Conservation (phyloP, 1,140 invertebrate species). For the Pogonomyrmex barbatus region DNA sequence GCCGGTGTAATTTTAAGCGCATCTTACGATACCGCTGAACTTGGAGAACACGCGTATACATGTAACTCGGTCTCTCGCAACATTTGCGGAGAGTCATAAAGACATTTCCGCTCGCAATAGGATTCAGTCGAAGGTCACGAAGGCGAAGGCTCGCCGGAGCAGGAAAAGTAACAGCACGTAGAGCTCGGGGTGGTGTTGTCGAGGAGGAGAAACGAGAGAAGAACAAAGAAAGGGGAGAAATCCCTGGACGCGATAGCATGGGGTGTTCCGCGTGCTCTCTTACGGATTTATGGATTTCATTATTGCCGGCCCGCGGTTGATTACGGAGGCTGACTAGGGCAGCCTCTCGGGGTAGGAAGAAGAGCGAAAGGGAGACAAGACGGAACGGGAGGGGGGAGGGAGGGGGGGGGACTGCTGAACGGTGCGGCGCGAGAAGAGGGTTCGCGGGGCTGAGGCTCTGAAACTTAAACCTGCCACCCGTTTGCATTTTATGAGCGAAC, state of each 20-base stretch:
- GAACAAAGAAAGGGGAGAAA: conserved; percentile 62
- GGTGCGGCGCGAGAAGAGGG: conserved; percentile 36
- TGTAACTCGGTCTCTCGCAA: conserved; percentile 48
- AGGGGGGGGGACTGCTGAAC: too few species aligned
- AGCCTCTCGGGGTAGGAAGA: conserved; percentile 36
- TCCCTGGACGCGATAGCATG: conserved; percentile 34
- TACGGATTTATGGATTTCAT: conserved; percentile 84
- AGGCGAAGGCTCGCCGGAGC: background rate
- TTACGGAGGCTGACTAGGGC: conserved; percentile 69
- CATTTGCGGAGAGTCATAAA: conserved; percentile 70
- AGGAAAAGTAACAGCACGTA: conserved; percentile 2
- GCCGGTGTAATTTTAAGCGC: conserved; percentile 28
- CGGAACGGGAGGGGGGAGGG: background rate
- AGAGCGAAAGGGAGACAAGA: conserved; percentile 20
- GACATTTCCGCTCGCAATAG: conserved; percentile 75
- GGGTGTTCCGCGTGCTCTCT: conserved; percentile 71
- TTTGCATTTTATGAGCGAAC: conserved; percentile 83
- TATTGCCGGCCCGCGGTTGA: conserved; percentile 80
- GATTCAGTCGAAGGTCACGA: conserved; percentile 60
- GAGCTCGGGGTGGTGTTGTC: background rate
- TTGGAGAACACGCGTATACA: conserved; percentile 12
- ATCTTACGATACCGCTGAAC: conserved; percentile 1
- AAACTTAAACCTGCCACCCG: conserved; percentile 83
- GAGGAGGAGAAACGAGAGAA: conserved; percentile 61
- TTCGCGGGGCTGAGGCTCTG: conserved; percentile 65